Evolutionary conservation across 1,140 invertebrate genomes (phyloP).

Genomic region (Brachionus rotundiformis): DNA sequence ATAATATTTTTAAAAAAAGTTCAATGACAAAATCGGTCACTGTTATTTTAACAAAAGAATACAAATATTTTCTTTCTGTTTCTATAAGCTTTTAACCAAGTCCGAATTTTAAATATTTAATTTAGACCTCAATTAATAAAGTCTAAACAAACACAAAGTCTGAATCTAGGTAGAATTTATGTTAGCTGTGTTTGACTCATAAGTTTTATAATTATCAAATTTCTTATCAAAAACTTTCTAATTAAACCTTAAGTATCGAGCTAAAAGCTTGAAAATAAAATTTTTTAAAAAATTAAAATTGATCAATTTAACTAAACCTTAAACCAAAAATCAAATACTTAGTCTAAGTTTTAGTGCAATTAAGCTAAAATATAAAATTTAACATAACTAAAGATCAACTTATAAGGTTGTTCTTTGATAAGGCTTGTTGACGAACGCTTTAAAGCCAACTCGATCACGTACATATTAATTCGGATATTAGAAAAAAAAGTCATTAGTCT

Average conservation of each 20-base stretch:
- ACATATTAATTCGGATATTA: background rate
- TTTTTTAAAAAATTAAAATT: background rate
- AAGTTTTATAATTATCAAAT: background rate
- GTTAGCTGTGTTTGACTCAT: background rate
- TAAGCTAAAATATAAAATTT: background rate
- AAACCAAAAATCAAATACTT: background rate
- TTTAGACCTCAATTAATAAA: background rate
- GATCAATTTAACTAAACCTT: background rate
- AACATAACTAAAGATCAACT: background rate
- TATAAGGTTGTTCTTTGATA: background rate
- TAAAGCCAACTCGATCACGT: conserved; percentile 17
- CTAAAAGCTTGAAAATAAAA: background rate
- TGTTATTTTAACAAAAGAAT: background rate
- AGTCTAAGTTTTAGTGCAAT: background rate
- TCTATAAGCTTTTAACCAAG: background rate
- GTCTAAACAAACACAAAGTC: background rate
- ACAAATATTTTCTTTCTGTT: background rate
- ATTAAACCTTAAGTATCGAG: background rate
- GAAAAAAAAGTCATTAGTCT: background rate
- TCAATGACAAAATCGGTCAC: background rate
- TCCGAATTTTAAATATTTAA: background rate
- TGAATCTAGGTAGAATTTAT: background rate
- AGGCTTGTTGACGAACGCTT: background rate
- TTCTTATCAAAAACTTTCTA: background rate
- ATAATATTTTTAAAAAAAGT: background rate